Conservation (phyloP, 2,797 vertebrate species). For the Sebastes goodei region DNA sequence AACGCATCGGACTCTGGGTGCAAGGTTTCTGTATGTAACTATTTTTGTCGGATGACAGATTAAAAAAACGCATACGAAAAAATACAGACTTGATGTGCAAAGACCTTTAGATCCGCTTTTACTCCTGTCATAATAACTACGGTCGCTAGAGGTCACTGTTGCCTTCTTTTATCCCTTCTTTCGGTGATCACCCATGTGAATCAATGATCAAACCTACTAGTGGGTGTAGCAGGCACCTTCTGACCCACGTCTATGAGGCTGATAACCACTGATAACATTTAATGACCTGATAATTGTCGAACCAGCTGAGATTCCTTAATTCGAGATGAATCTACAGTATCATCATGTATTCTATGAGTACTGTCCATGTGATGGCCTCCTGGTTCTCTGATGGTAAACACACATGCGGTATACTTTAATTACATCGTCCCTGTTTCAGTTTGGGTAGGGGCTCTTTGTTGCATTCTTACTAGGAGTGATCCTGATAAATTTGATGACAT, state of each 20-base stretch:
- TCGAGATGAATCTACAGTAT: background rate
- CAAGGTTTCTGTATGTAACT: rapidly evolving
- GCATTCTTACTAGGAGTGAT: background rate
- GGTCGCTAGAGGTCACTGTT: no score
- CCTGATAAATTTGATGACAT: background rate
- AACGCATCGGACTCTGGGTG: no score
- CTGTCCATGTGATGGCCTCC: background rate
- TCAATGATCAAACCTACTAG: no score
- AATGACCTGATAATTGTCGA: rapidly evolving
- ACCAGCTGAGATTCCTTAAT: background rate
- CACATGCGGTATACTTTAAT: background rate
- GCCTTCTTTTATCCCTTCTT: no score
- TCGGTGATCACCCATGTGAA: rapidly evolving
- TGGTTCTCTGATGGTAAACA: background rate
- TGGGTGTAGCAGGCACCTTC: no score
- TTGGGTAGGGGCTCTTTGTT: background rate
- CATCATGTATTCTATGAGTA: background rate
- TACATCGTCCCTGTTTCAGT: no score
- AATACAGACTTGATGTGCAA: no score
- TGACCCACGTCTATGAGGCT: rapidly evolving
- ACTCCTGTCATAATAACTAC: no score
- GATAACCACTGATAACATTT: no score
- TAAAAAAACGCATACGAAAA: no score
- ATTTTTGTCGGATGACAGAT: no score
- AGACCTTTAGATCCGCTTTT: rapidly evolving